Evolutionary conservation across 2,797 vertebrate species (phyloP).

Genomic region (Epinephelus malabaricus): DNA sequence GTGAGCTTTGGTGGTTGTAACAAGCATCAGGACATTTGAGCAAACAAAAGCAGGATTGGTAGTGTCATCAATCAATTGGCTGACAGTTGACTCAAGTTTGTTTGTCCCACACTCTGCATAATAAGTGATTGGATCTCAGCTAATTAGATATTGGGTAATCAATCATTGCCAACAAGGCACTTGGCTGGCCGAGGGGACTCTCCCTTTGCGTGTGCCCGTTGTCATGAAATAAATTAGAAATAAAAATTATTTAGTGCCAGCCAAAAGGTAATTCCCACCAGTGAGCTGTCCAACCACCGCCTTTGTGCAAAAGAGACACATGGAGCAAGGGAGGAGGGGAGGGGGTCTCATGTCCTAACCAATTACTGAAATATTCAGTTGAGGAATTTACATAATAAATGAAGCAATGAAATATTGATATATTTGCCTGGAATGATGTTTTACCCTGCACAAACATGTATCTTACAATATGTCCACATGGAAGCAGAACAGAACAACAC

Average conservation of each 20-base stretch:
- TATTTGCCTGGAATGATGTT: constrained; percentile 79
- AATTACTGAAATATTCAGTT: constrained; percentile 84
- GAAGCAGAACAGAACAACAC: constrained; percentile 39
- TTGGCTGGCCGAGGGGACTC: constrained; percentile 91
- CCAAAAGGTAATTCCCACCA: constrained; percentile 86
- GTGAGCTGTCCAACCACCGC: constrained; percentile 76
- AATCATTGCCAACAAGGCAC: constrained; percentile 99
- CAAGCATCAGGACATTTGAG: constrained; percentile 97
- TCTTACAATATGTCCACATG: constrained; percentile 65
- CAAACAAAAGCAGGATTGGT: constrained; percentile 96
- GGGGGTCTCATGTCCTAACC: constrained; percentile 76
- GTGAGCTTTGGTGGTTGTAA: constrained; percentile 96
- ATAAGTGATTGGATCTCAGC: constrained; percentile 99
- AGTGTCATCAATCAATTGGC: constrained; percentile 96
- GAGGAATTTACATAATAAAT: constrained; percentile 87
- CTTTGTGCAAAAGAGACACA: constrained; percentile 81
- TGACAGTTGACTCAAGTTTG: constrained; percentile 99
- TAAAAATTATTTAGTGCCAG: constrained; percentile 84
- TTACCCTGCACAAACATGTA: constrained; percentile 70
- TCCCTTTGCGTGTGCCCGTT: constrained; percentile 83
- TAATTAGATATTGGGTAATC: constrained; percentile 99
- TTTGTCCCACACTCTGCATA: constrained; percentile 99
- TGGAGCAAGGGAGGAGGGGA: constrained; percentile 48
- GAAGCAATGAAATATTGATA: constrained; percentile 85
- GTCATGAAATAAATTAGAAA: constrained; percentile 87